Evolutionary conservation across 2,888 invertebrate species (phyloP), one percentile per base, ranked within the genome.

Genomic region (Ochropleura leucogaster): DNA sequence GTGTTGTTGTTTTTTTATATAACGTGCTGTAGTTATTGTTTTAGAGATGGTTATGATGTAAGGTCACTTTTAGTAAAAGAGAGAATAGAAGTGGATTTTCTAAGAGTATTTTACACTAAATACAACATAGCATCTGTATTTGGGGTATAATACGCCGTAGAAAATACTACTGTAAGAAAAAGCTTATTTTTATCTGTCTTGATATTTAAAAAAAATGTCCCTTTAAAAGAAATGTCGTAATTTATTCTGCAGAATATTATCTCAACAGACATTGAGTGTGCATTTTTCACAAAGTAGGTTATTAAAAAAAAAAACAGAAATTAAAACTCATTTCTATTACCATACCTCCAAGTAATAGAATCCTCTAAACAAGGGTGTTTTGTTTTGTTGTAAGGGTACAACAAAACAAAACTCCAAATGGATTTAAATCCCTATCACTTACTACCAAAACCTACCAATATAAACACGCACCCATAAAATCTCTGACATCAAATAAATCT

Each of bases 401-500:
- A 57, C 40, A 79, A 55, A 55, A 64, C 10, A 20, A 67, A 40
- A 18, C 46, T 9, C 0, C 12, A 68, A 84, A 69, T 69, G 2
- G 77, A 83, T 83, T 76, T 67, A 63, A 81, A 68, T 59, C 66
- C 62, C 42, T 73, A 75, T 75, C 60, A 75, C 49, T 70, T 51
- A 65, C 59, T 46, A 72, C 67, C 64, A 76, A 77, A 87, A 80
- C 70, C 77, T 68, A 81, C 46, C 18, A 81, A 68, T 80, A 87
- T 78, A 76, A 81, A 85, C 77, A 80, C 18, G 60, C 51, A 72
- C 72, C 75, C 78, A 87, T 85, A 85, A 85, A 87, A 85, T 49
- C 71, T 82, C 79, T 83, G 83, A 85, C 83, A 83, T 85, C 81
- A 71, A 85, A 87, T 88, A 87, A 87, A 88, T 87, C 82, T 84